A percentile compares a stretch with the other conserved stretches of the same genome.
These are phyloP conservation scores for Unio pictorum DNA, from an alignment of 2,888 invertebrate species.

Conservation along the genomic window DNA sequence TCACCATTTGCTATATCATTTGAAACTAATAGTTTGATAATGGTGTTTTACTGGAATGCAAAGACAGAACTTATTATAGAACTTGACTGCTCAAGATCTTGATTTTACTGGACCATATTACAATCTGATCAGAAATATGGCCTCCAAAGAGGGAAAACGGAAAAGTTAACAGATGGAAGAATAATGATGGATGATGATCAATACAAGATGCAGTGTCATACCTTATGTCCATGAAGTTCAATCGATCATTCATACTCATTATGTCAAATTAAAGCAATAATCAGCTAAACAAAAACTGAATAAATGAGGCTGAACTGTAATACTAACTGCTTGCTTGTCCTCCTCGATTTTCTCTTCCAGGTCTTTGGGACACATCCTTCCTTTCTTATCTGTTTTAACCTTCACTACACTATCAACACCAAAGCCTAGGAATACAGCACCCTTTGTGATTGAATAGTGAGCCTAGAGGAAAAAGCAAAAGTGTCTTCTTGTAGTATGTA, in stretches of 20 bases:
- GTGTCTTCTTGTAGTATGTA: not conserved
- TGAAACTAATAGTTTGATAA: not conserved
- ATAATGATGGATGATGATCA: no score
- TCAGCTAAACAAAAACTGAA: not conserved
- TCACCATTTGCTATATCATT: no score
- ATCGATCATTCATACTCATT: not conserved
- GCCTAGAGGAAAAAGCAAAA: conserved; percentile 39
- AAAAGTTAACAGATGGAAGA: no score
- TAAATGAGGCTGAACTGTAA: not conserved
- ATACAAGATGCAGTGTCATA: no score
- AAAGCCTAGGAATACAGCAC: conserved; percentile 88
- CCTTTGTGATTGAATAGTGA: conserved; percentile 90
- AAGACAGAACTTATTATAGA: no score
- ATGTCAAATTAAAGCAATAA: not conserved
- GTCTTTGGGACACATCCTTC: conserved; percentile 81
- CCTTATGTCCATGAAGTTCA: not conserved
- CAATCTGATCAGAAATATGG: no score
- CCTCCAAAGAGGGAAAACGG: no score
- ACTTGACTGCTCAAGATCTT: no score
- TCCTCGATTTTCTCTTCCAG: conserved; percentile 78
- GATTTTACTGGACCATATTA: no score
- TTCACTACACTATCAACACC: conserved; percentile 86
- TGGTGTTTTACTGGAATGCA: not conserved
- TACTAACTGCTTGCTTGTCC: conserved; percentile 37
- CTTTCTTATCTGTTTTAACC: conserved; percentile 80